These are phyloP conservation scores for Cephus cinctus DNA, from an alignment of 1,140 invertebrate species.

Conservation along the genomic window DNA sequence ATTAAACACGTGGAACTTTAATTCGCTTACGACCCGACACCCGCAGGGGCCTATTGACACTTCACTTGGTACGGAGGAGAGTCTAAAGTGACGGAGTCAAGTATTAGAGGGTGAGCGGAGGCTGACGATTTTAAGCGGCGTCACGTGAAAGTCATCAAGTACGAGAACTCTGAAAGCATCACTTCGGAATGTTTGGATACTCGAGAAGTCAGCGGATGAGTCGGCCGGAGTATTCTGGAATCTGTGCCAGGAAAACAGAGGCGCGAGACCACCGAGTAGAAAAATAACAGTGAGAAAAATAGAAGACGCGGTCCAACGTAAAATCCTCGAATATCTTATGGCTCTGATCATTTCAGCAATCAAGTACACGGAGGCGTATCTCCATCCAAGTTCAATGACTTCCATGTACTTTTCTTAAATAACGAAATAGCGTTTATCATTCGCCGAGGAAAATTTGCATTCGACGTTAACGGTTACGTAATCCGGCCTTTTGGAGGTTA, in stretches of 20 bases:
- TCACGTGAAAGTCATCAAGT: too few species aligned
- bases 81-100: neutral
- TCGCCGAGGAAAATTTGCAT: too few species aligned
- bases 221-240: conserved; percentile 11
- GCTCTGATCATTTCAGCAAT: neutral
- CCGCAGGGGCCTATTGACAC: too few species aligned
- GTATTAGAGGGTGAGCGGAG: neutral
- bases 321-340: neutral
- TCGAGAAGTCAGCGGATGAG: neutral
- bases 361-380: neutral
- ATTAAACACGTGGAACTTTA: too few species aligned
- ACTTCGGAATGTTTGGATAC: too few species aligned
- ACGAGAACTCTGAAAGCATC: neutral
- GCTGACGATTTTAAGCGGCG: too few species aligned
- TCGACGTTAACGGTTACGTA: too few species aligned
- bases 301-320: neutral
- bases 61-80: neutral
- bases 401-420: too few species aligned
- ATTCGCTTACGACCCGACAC: too few species aligned
- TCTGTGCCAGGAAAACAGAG: conserved; percentile 11
- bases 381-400: too few species aligned
- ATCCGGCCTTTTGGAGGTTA: too few species aligned
- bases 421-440: too few species aligned
- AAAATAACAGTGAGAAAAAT: conserved; percentile 7
- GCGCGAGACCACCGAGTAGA: neutral